Base-by-base conservation (phyloP, 2,113 vertebrate genomes). In the Todiramphus chloris region DNA sequence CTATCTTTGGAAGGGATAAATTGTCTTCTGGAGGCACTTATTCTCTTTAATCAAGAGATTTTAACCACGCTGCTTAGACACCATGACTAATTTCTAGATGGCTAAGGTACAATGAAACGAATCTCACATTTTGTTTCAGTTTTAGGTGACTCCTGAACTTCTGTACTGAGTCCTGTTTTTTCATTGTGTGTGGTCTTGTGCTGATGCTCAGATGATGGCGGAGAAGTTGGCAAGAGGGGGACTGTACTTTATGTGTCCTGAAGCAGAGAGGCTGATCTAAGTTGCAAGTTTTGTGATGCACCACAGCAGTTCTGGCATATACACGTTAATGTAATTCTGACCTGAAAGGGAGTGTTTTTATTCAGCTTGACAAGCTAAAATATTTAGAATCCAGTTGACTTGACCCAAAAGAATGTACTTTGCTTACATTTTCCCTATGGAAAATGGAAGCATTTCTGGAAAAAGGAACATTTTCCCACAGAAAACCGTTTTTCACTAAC, bases 401-500 rank as follows among this genome's bases (percentile, higher is more conserved):
- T 87, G 87, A 94, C 74, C 46, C 67, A 46, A 80, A 95, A 69
- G 73, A 91, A 89, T 93, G 83, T 51, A 85, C 89, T 95, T 94
- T 93, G 70, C 46, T 97, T 95, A 87, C 37, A 67, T 96, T 96
- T 95, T 95, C 92, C 95, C 93, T 82, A 87, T 91, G 90, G 95
- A 95, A 95, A 94, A 82, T 72, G 4, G 51, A 91, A 90, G 11
- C 73, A 78, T 86, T 92, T 94, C 72, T 94, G 64, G 87, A 95
- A 94, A 91, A 95, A 88, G 13, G 59, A 86, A 44, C 58, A 83
- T 95, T 97, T 96, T 96, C 96, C 94, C 89, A 94, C 95, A 91
- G 93, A 95, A 93, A 93, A 74, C 8, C 44, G 31, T 20, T 83
- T 83, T 89, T 76, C 14, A 16, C 31, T 39, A 27, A 64, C 55